Conservation (phyloP, 2,888 invertebrate genomes). For the Volucella inflata region DNA sequence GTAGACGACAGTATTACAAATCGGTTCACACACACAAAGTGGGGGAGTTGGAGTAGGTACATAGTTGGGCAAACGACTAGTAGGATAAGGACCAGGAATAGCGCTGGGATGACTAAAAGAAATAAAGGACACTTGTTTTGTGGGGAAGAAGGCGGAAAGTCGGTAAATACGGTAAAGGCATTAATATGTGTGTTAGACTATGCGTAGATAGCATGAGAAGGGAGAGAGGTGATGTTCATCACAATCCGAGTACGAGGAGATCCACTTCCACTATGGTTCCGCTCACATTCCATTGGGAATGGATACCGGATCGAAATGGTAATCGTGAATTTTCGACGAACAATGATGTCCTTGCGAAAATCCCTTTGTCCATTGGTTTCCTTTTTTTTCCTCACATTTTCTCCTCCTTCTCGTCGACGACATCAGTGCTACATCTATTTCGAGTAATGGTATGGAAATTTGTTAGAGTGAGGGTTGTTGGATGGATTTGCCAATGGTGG, state of each 20-base stretch:
- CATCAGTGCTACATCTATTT: constrained; percentile 3
- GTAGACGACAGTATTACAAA: constrained; percentile 78
- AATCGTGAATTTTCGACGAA: constrained; percentile 62
- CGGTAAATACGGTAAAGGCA: not conserved
- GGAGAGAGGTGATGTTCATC: constrained; percentile 10
- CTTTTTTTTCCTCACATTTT: not conserved
- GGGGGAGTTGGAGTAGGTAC: constrained; percentile 4
- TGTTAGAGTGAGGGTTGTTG: not conserved
- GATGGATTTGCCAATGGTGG: not conserved
- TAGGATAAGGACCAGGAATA: not conserved
- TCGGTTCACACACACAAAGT: constrained; percentile 72
- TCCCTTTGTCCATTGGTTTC: constrained; percentile 57
- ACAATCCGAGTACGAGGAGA: constrained; percentile 3
- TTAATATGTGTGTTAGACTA: constrained; percentile 39
- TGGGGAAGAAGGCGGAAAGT: constrained; percentile 6
- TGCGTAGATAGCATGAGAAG: constrained; percentile 24
- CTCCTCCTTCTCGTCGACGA: not conserved
- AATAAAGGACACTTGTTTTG: constrained; percentile 65
- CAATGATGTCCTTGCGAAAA: constrained; percentile 71
- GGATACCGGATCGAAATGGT: constrained; percentile 61
- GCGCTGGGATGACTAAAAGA: constrained; percentile 30
- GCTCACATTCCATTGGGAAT: constrained; percentile 39
- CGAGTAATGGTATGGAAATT: constrained; percentile 60
- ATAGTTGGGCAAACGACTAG: constrained; percentile 40
- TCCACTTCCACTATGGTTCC: not conserved